Evolutionary conservation across 2,888 invertebrate species (phyloP).

Genomic region (Drosophila bunnanda): DNA sequence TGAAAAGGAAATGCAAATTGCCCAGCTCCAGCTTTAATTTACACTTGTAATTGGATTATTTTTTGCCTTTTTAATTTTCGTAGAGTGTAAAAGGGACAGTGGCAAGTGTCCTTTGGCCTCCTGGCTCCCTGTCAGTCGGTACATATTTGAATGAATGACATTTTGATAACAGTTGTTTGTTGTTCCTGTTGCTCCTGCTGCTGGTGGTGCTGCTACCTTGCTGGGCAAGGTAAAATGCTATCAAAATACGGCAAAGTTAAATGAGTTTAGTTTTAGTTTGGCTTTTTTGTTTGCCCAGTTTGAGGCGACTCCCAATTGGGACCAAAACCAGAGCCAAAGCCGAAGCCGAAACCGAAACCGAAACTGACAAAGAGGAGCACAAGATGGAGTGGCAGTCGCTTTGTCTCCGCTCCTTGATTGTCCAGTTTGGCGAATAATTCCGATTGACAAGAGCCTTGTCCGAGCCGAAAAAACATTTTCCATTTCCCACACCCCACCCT

Average conservation of each 20-base stretch:
- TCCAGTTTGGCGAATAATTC: slow-evolving; percentile 44
- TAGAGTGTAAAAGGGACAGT: slow-evolving; percentile 30
- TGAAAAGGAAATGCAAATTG: slow-evolving; percentile 17
- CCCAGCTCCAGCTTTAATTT: slow-evolving; percentile 27
- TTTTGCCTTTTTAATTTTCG: slow-evolving; percentile 19
- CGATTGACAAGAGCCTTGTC: slow-evolving; percentile 51
- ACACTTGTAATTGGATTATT: slow-evolving; percentile 31
- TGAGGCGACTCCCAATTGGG: slow-evolving; percentile 46
- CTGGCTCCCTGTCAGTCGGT: slow-evolving; percentile 44
- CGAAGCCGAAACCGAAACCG: slow-evolving; percentile 19
- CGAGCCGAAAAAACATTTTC: slow-evolving; percentile 22
- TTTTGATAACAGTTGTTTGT: slow-evolving; percentile 77
- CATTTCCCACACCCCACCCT: slow-evolving; percentile 15
- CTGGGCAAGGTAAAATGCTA: slow-evolving; percentile 73
- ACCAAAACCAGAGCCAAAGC: slow-evolving; percentile 1
- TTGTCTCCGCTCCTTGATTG: slow-evolving; percentile 65
- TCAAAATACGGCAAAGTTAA: slow-evolving; percentile 79
- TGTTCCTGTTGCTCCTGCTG: slow-evolving; percentile 41
- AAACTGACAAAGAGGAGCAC: slow-evolving; percentile 29
- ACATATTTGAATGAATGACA: slow-evolving; percentile 80
- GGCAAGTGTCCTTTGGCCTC: slow-evolving; percentile 45
- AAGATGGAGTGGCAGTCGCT: slow-evolving; percentile 45
- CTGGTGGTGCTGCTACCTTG: slow-evolving; percentile 24
- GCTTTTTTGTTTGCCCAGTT: slow-evolving; percentile 53
- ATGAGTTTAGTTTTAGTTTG: slow-evolving; percentile 79